Evolutionary conservation across 2,888 invertebrate genomes (phyloP).

Genomic region (Ashinkailepas kermadecensis): DNA sequence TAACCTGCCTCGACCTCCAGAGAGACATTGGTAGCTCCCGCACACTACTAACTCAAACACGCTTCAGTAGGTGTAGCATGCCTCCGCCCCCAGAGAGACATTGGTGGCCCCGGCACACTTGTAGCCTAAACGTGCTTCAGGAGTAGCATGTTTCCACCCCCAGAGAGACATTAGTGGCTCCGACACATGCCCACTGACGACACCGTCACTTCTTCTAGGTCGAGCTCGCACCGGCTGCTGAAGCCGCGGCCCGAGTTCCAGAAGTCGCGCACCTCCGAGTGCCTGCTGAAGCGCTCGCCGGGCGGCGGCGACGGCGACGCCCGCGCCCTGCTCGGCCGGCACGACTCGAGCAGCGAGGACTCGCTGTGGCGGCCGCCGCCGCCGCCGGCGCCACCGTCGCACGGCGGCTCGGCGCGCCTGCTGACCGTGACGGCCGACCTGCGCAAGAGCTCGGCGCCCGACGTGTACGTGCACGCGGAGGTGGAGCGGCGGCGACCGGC

Average conservation of each 20-base stretch:
- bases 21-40: no score
- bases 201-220: background rate
- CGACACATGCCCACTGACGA: no score
- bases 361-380: slow-evolving; percentile 3
- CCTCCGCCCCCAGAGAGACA: no score
- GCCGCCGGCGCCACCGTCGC: background rate
- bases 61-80: no score
- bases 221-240: slow-evolving; percentile 12
- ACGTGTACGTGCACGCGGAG: slow-evolving; percentile 11
- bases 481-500: background rate
- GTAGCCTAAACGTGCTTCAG: no score
- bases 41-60: no score
- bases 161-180: no score
- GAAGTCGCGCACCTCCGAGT: slow-evolving; percentile 18
- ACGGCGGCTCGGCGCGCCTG: background rate
- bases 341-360: slow-evolving; percentile 14
- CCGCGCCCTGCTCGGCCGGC: background rate
- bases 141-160: no score
- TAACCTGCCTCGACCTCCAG: no score
- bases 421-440: background rate
- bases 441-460: slow-evolving; percentile 7
- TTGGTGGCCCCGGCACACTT: no score
- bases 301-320: background rate
- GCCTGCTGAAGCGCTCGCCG: background rate
- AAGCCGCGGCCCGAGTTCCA: background rate